Evolutionary conservation across 2,888 invertebrate genomes (phyloP), one percentile per base, ranked within the genome.

Genomic region (Aphrophora alni): DNA sequence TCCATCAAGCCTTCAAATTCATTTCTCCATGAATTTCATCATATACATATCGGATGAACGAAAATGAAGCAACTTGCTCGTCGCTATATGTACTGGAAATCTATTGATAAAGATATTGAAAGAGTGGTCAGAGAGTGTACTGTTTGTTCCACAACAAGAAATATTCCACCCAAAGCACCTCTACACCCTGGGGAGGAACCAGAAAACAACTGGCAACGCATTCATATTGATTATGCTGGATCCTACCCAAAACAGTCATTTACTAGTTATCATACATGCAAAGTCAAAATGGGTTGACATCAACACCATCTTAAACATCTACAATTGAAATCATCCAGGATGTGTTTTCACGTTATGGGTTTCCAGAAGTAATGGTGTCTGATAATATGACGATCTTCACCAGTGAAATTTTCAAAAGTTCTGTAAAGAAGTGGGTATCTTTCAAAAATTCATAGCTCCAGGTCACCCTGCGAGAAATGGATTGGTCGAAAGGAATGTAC

Each of bases 1-100:
- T 33, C 33, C 33, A 33, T 33, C 33, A 33, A 33, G 8, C 33
- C 14, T 74, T 75, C 28, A 51, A 84, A 85, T 75, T 51, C 85
- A 12, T 83, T 86, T 0, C 73, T 86, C 25, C 77, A 84, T 21
- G 85, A 86, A 80, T 82, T 86, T n/a, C 85, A 86, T 76, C 73
- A 77, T 0, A 85, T 85, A 1, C 84, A 85, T 76, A 74, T 84
- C 28, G 86, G 86, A 0, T 83, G 85, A 12, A 83, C 83, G 3
- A 85, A 84, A 51, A 86, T 85, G 83, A 86, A 86, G 74, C 74
- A 82, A 17, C 51, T 86, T 7, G 85, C 85, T 21, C 80, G 86
- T 27, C 82, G 83, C 1, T 85, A 85, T 75, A 83, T 85, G 21
- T 86, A 84, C 83, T 87, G 85, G 85, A n/a, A 44, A 14, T 38